Percentiles rank a stretch among this genome's conserved stretches.
phyloP scores from a whole-genome alignment of 2,888 invertebrate genomes.

The Pteria penguin region DNA sequence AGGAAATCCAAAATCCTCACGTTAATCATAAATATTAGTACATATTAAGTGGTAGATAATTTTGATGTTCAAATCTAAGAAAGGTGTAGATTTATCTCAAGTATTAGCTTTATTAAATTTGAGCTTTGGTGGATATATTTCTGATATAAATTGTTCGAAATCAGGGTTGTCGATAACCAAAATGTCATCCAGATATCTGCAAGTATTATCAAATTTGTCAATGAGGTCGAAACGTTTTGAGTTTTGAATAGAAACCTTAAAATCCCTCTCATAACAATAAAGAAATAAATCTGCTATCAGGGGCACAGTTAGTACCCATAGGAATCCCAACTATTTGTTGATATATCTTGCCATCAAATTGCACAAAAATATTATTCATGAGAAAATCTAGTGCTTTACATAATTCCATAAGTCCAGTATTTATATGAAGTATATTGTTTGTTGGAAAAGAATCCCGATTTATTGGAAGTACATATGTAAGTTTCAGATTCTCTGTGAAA shows the following conservation, averaged over 20 bases:
- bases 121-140: background rate
- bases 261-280: background rate
- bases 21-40: background rate
- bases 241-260: background rate
- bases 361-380: background rate
- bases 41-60: background rate
- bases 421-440: no score
- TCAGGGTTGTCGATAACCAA: background rate
- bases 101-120: background rate
- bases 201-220: background rate
- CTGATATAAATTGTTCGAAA: background rate
- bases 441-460: no score
- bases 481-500: no score
- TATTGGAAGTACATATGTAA: no score
- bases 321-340: background rate
- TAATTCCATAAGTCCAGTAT: no score
- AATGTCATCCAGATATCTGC: background rate
- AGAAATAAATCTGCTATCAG: background rate
- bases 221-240: background rate
- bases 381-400: background rate
- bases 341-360: background rate
- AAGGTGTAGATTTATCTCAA: background rate
- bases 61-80: background rate
- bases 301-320: constrained; percentile 1
- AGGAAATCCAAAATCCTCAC: background rate